Conservation (phyloP, 2,797 vertebrate species). For the Poecilia picta region DNA sequence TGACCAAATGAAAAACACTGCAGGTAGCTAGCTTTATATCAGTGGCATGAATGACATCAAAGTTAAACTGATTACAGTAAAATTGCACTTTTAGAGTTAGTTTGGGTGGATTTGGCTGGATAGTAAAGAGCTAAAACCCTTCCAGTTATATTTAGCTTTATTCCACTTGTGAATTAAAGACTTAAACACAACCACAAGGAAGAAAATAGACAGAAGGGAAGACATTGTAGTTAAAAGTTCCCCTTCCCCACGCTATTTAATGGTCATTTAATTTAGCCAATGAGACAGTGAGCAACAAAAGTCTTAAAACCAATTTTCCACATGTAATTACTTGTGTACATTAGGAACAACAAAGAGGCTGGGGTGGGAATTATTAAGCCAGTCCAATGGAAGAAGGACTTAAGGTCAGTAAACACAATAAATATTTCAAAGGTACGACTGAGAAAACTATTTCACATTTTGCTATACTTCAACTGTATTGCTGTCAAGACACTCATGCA, state of each 20-base stretch:
- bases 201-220: slow-evolving; percentile 4
- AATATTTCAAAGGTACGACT: background rate
- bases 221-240: slow-evolving; percentile 30
- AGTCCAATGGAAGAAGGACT: slow-evolving; percentile 11
- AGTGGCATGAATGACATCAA: background rate
- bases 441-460: background rate
- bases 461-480: background rate
- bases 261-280: slow-evolving; percentile 47
- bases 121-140: background rate
- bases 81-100: background rate
- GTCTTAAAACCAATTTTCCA: slow-evolving; percentile 54
- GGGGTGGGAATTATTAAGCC: slow-evolving; percentile 48
- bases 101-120: background rate
- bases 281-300: slow-evolving; percentile 48
- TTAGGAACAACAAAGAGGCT: slow-evolving; percentile 19
- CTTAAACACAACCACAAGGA: background rate
- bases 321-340: slow-evolving; percentile 54
- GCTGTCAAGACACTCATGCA: no score
- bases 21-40: background rate
- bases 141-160: background rate
- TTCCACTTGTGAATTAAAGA: slow-evolving; percentile 14
- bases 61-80: background rate
- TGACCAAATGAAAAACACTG: background rate
- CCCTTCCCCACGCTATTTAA: slow-evolving; percentile 44
- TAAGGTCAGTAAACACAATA: slow-evolving; percentile 17